phyloP scores from a whole-genome alignment of 2,797 vertebrate species.

The Euphonia xanthogaster region DNA sequence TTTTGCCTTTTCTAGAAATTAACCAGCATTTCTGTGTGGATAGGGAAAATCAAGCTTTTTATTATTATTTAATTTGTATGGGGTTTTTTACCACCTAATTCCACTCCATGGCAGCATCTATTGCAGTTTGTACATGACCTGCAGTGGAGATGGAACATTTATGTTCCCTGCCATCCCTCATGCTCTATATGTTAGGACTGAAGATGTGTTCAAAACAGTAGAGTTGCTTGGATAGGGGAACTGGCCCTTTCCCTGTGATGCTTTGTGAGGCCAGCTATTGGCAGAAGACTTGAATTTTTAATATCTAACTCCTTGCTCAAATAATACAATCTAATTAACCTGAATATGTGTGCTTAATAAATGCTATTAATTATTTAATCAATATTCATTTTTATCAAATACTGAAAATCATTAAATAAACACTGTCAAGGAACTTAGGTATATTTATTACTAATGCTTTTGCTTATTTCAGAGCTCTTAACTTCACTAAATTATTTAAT shows the following conservation, averaged over 20 bases:
- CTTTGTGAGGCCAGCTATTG: background rate
- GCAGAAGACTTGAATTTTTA: conserved; percentile 35
- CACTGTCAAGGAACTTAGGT: background rate
- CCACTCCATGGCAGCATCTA: background rate
- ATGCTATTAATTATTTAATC: conserved; percentile 27
- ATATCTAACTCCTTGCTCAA: conserved; percentile 26
- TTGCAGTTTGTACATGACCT: background rate
- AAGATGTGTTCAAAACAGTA: background rate
- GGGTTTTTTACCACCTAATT: background rate
- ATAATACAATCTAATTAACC: conserved; percentile 55
- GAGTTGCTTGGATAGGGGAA: background rate
- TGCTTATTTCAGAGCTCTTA: background rate
- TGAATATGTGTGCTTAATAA: background rate
- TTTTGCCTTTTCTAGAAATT: background rate
- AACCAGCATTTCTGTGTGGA: background rate
- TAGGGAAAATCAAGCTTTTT: background rate
- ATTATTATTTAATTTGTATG: background rate
- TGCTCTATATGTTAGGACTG: background rate
- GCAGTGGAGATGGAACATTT: background rate
- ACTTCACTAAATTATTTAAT: background rate
- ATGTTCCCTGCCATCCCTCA: background rate
- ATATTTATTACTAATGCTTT: conserved; percentile 4
- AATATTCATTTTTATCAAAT: conserved; percentile 1
- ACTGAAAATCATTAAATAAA: conserved; percentile 40
- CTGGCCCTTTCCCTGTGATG: background rate